Evolutionary conservation across 2,888 invertebrate genomes (phyloP).

Genomic region (Agrilus biguttatus): DNA sequence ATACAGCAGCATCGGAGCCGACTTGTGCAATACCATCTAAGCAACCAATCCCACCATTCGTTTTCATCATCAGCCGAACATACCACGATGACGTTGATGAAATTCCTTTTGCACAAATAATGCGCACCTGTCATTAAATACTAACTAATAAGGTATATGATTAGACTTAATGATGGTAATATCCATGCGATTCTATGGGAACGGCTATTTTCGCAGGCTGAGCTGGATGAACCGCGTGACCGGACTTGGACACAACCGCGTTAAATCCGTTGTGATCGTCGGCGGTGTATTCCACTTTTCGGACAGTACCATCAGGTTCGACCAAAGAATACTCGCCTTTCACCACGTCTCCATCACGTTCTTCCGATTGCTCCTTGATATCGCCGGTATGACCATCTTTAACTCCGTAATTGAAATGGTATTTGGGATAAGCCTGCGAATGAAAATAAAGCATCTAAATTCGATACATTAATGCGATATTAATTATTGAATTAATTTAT

Average conservation of each 20-base stretch:
- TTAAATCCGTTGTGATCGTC: slow-evolving; percentile 42
- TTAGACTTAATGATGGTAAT: slow-evolving; percentile 6
- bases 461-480: too few relatives aligned
- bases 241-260: slow-evolving; percentile 41
- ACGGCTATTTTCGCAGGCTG: slow-evolving; percentile 11
- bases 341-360: slow-evolving; percentile 56
- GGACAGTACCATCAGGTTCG: slow-evolving; percentile 47
- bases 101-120: too few relatives aligned
- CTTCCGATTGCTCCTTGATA: slow-evolving; percentile 53
- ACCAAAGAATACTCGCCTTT: slow-evolving; percentile 55
- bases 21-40: too few relatives aligned
- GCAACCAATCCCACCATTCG: too few relatives aligned
- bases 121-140: too few relatives aligned
- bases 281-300: slow-evolving; percentile 51
- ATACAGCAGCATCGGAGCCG: too few relatives aligned
- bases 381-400: slow-evolving; percentile 60
- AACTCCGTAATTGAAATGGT: slow-evolving; percentile 55
- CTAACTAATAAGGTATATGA: not conserved
- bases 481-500: too few relatives aligned
- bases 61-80: too few relatives aligned
- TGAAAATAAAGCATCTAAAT: too few relatives aligned
- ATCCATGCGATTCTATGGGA: slow-evolving; percentile 8
- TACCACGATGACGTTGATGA: too few relatives aligned
- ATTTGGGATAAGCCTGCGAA: slow-evolving; percentile 49
- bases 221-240: slow-evolving; percentile 39